phyloP scores from a whole-genome alignment of 2,797 vertebrate species.

The Todus mexicanus region DNA sequence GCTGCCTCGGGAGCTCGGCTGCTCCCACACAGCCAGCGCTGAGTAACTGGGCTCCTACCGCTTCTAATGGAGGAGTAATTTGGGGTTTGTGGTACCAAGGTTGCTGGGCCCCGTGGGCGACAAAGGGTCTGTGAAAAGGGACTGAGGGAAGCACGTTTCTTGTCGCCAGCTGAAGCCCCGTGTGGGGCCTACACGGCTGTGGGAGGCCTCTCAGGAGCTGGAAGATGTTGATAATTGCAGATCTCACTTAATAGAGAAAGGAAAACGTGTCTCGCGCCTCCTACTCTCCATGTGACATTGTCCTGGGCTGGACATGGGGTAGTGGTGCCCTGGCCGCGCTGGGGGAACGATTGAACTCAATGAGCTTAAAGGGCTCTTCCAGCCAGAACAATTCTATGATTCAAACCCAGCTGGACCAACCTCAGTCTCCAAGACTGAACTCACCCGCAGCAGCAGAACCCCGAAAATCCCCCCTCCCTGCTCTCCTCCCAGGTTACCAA shows the following conservation, averaged over 20 bases:
- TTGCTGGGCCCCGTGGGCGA: neutral
- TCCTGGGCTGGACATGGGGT: neutral
- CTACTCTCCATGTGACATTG: neutral
- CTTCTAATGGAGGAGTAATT: neutral
- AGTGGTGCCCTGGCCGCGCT: too few species aligned
- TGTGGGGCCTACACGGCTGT: neutral
- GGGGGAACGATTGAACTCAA: too few species aligned
- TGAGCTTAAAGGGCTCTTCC: too few species aligned
- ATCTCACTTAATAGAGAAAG: neutral
- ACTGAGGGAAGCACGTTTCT: neutral
- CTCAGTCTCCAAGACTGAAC: neutral
- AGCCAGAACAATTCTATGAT: too few species aligned
- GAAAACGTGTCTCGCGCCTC: rapidly evolving
- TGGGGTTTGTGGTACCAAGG: neutral
- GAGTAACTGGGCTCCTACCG: neutral
- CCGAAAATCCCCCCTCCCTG: neutral
- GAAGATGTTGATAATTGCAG: neutral
- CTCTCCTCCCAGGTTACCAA: neutral
- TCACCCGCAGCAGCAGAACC: neutral
- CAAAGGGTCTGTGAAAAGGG: neutral
- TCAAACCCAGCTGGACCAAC: neutral
- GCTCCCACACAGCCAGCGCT: slow-evolving; percentile 13
- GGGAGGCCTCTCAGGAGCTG: neutral
- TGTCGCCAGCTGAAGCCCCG: neutral
- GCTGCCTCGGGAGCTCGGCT: neutral